A percentile compares a stretch with the other conserved stretches of the same genome.
Evolutionary conservation across 2,888 invertebrate species (phyloP).

Genomic region (Macrosiphum euphorbiae): DNA sequence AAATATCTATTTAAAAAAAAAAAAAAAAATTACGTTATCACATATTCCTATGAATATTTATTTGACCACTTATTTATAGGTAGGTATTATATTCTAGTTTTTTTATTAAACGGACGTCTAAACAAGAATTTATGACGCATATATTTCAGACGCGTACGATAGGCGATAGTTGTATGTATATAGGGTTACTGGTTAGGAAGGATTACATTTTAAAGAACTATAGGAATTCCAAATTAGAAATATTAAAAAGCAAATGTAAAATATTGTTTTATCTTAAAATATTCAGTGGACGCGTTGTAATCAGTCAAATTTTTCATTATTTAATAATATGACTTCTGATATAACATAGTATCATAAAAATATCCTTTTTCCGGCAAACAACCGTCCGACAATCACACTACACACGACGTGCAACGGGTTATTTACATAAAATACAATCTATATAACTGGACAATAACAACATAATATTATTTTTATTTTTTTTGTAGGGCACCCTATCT

Average conservation of each 20-base stretch:
- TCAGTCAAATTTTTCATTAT: neutral
- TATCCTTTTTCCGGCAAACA: constrained; percentile 1
- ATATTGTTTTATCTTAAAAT: neutral
- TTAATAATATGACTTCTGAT: neutral
- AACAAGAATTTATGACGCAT: neutral
- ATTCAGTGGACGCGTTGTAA: neutral
- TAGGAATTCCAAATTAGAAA: no score
- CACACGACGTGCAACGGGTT: neutral
- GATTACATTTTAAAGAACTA: neutral
- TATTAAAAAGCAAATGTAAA: neutral
- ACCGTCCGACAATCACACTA: neutral
- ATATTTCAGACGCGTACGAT: no score
- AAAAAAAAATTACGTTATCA: neutral
- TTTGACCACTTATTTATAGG: neutral
- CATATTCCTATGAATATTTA: neutral
- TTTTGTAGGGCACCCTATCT: neutral
- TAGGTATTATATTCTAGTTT: neutral
- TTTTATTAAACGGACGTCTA: neutral
- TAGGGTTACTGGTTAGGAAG: neutral
- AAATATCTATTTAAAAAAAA: neutral
- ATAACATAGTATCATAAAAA: neutral
- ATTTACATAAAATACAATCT: neutral
- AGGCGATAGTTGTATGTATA: no score
- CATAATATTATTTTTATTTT: neutral
- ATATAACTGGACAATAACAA: neutral